Evolutionary conservation across 2,113 vertebrate species (phyloP), one percentile per base, ranked within the genome.

Genomic region (Poeciliopsis prolifica): DNA sequence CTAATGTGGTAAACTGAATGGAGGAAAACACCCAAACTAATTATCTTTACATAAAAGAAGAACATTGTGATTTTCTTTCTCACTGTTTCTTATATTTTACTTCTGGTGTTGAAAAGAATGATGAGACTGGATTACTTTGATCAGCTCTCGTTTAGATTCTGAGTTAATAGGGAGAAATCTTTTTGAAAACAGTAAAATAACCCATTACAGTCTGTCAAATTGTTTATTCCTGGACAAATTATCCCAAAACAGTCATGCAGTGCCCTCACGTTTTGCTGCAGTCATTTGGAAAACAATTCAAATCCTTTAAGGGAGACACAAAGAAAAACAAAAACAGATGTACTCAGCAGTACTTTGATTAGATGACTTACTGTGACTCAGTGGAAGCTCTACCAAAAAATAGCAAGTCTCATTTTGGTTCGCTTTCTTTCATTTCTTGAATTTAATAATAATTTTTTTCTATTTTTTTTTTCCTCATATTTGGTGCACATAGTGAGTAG

Each of bases 401-500:
- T 7, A 48, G 5, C 14, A 48, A 48, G 17, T 5, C 4, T 17
- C 44, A 48, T 29, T 58, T 30, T 58, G 24, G 5, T 58, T 58
- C 1, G 51, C 22, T 66, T 40, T 51, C 7, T 11, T 37, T 30
- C 63, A 64, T 33, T 28, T 69, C 12, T 13, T 0, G 0, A 35
- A 29, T 58, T 58, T 69, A 15, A 29, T 28, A 33, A 62, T 69
- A 11, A 14, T 68, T 63, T 77, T 85, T 70, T 8, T 74, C 3
- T 29, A 3, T 74, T 48, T 68, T 10, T 74, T 7, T 35, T 35
- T 33, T 76, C 71, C 7, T 40, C 12, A 74, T 77, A 77, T 82
- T 88, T 70, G 68, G 74, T 84, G 86, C 82, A 88, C 81, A 84
- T 26, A 84, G 73, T 62, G 42, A 84, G 64, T 73, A 31, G 77